Evolutionary conservation across 2,797 vertebrate species (phyloP).

Genomic region (Odontamblyopus rebecca): DNA sequence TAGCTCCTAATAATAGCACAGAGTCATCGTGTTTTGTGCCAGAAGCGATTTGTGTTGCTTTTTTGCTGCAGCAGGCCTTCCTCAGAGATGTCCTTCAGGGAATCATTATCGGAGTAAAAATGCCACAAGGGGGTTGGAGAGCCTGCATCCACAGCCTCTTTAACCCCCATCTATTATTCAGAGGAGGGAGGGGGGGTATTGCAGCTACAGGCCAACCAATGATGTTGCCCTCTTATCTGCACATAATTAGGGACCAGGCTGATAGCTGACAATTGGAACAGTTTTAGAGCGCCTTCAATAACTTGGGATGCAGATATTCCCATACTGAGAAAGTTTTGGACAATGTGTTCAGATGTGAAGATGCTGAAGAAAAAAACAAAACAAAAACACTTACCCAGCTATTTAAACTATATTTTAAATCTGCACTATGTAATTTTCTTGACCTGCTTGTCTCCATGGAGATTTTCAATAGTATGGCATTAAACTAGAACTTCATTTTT

Average conservation of each 20-base stretch:
- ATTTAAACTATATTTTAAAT: background rate
- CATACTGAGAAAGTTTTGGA: background rate
- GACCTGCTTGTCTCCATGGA: background rate
- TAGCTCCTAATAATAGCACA: conserved; percentile 26
- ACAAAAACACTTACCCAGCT: background rate
- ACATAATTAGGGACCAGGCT: conserved; percentile 25
- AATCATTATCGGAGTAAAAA: conserved; percentile 61
- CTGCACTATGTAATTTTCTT: background rate
- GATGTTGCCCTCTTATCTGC: conserved; percentile 34
- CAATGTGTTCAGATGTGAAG: background rate
- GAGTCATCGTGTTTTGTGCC: conserved; percentile 29
- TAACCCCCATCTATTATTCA: conserved; percentile 69
- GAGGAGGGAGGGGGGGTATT: conserved; percentile 16
- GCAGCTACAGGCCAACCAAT: conserved; percentile 29
- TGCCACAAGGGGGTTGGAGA: conserved; percentile 45
- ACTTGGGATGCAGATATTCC: background rate
- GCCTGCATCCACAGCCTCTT: conserved; percentile 55
- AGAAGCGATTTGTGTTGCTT: conserved; percentile 16
- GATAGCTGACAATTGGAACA: conserved; percentile 10
- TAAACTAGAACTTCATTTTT: too few species aligned
- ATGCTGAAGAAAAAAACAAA: background rate
- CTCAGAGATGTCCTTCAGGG: conserved; percentile 43
- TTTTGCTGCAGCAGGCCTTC: conserved; percentile 39
- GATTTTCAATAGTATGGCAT: background rate
- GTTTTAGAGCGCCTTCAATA: background rate